Evolutionary conservation across 2,888 invertebrate species (phyloP).

Genomic region (Isoperla grammatica): DNA sequence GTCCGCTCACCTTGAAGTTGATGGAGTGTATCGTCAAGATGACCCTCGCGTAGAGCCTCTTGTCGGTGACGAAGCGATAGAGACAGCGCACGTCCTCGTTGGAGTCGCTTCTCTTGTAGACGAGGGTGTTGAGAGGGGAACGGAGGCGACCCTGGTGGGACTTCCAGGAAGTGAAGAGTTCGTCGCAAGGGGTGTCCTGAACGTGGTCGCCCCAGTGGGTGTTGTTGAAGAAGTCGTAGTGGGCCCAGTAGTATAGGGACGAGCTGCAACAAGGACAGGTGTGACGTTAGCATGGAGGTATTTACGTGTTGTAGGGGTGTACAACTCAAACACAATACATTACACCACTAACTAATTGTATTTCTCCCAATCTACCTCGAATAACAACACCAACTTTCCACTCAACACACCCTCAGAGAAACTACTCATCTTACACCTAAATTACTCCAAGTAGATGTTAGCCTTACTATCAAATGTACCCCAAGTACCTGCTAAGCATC

Average conservation of each 20-base stretch:
- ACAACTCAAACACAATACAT: too few relatives aligned
- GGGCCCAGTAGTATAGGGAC: slow-evolving; percentile 91
- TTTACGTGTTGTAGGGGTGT: too few relatives aligned
- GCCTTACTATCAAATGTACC: too few relatives aligned
- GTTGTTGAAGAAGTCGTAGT: slow-evolving; percentile 90
- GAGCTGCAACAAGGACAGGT: slow-evolving; percentile 49
- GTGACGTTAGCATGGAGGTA: too few relatives aligned
- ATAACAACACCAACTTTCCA: too few relatives aligned
- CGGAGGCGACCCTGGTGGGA: slow-evolving; percentile 67
- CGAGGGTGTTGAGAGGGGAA: slow-evolving; percentile 80
- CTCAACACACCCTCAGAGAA: too few relatives aligned
- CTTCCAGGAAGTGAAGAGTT: slow-evolving; percentile 82
- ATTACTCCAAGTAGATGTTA: too few relatives aligned
- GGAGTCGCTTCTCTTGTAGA: slow-evolving; percentile 72
- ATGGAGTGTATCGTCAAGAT: slow-evolving; percentile 70
- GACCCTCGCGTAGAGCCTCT: slow-evolving; percentile 72
- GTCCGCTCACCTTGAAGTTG: slow-evolving; percentile 75
- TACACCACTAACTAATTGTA: too few relatives aligned
- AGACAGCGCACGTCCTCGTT: slow-evolving; percentile 71
- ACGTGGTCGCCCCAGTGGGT: slow-evolving; percentile 80
- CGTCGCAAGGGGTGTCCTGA: slow-evolving; percentile 76
- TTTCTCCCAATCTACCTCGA: too few relatives aligned
- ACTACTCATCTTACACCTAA: too few relatives aligned
- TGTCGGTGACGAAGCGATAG: slow-evolving; percentile 79
- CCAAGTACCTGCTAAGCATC: too few relatives aligned